Percentiles rank a stretch among this genome's conserved stretches.
phyloP scores from a whole-genome alignment of 2,113 vertebrate species.

The Malaclemys terrapin region DNA sequence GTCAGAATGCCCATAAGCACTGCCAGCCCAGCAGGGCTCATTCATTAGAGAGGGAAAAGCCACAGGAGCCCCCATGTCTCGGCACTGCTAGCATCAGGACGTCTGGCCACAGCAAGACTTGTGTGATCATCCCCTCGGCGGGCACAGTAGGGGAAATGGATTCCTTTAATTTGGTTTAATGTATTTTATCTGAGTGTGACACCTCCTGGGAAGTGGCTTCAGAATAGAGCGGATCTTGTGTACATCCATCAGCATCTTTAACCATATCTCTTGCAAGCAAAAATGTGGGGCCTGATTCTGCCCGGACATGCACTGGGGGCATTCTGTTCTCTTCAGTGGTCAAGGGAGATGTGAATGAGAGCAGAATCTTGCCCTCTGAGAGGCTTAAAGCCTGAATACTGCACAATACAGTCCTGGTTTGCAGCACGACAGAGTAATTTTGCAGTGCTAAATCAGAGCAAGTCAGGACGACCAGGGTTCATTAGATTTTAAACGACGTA shows the following conservation, averaged over 20 bases:
- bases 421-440: background rate
- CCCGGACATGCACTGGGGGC: background rate
- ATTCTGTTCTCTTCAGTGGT: background rate
- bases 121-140: background rate
- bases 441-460: slow-evolving; percentile 19
- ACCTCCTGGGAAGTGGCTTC: background rate
- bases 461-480: background rate
- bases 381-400: background rate
- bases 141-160: background rate
- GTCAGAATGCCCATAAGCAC: slow-evolving; percentile 12
- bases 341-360: background rate
- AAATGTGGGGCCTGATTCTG: background rate
- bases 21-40: background rate
- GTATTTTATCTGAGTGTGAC: background rate
- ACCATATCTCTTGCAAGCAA: background rate
- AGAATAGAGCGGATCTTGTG: background rate
- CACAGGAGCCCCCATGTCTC: slow-evolving; percentile 1
- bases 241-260: accelerated
- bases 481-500: background rate
- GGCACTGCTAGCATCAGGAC: background rate
- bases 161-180: background rate
- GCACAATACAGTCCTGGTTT: background rate
- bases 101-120: background rate
- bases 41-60: slow-evolving; percentile 18
- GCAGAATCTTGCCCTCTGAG: background rate